A percentile compares a stretch with the other conserved stretches of the same genome.
These are phyloP conservation scores for Anastrepha obliqua DNA, from an alignment of 1,140 invertebrate species.

Conservation along the genomic window DNA sequence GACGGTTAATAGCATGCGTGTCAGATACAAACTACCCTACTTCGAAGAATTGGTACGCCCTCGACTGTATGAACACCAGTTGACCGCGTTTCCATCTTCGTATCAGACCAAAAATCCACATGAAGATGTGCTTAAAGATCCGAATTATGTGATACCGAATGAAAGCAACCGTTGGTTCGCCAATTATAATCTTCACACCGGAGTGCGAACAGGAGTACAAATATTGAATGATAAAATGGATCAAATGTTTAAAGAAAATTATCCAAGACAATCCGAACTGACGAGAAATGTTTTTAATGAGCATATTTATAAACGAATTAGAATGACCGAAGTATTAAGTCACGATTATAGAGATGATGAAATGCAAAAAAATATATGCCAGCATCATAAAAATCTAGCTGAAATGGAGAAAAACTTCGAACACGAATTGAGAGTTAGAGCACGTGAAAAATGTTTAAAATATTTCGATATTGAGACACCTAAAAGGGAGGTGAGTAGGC, in stretches of 20 bases:
- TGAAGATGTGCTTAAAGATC: neutral
- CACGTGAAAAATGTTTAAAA: constrained; percentile 24
- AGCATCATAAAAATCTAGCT: constrained; percentile 1
- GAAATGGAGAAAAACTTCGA: constrained; percentile 37
- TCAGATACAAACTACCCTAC: constrained; percentile 47
- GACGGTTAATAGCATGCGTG: neutral
- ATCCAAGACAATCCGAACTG: neutral
- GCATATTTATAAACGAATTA: neutral
- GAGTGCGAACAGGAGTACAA: neutral
- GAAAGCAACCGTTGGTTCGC: constrained; percentile 54
- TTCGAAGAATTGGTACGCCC: constrained; percentile 50
- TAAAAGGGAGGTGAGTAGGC: constrained; percentile 27
- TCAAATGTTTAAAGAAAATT: constrained; percentile 15
- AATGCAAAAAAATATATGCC: neutral
- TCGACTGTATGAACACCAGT: neutral
- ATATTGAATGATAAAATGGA: constrained; percentile 50
- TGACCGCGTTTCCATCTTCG: neutral
- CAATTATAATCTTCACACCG: constrained; percentile 26
- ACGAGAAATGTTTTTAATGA: neutral
- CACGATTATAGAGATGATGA: neutral
- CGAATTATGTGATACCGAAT: constrained; percentile 30
- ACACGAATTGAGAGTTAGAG: neutral
- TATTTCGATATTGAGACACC: constrained; percentile 17
- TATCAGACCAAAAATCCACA: neutral
- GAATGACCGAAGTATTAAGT: neutral